These are phyloP conservation scores for Pelodiscus sinensis DNA, from an alignment of 2,113 vertebrate genomes.

Conservation along the genomic window DNA sequence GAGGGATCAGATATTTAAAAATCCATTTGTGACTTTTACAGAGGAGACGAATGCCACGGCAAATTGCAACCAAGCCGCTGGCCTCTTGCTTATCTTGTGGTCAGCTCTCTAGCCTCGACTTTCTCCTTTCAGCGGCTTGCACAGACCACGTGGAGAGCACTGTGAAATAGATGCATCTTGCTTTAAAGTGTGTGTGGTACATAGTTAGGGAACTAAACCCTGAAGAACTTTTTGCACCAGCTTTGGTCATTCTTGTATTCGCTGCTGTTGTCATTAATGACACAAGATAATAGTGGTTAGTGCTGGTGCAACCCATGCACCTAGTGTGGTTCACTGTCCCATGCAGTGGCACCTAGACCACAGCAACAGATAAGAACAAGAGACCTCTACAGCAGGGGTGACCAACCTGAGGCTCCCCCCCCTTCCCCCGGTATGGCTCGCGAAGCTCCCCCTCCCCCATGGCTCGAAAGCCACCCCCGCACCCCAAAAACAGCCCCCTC, in stretches of 20 bases:
- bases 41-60: neutral
- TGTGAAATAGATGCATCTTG: neutral
- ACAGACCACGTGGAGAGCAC: neutral
- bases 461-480: no score
- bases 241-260: conserved; percentile 20
- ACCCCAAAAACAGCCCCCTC: no score
- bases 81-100: conserved; percentile 9
- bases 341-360: no score
- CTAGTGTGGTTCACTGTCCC: no score
- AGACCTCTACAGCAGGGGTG: no score
- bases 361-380: no score
- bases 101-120: conserved; percentile 8
- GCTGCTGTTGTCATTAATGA: neutral
- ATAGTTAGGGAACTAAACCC: neutral
- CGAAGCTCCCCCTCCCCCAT: no score
- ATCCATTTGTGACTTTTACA: conserved; percentile 5
- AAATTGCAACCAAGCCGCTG: conserved; percentile 11
- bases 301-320: no score
- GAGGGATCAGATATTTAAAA: neutral
- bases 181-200: rapidly evolving
- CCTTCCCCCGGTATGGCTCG: no score
- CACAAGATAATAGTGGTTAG: neutral
- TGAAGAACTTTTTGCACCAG: neutral
- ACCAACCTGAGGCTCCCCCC: no score
- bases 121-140: neutral